phyloP scores from a whole-genome alignment of 1,140 invertebrate genomes.

The Reticulitermes speratus region DNA sequence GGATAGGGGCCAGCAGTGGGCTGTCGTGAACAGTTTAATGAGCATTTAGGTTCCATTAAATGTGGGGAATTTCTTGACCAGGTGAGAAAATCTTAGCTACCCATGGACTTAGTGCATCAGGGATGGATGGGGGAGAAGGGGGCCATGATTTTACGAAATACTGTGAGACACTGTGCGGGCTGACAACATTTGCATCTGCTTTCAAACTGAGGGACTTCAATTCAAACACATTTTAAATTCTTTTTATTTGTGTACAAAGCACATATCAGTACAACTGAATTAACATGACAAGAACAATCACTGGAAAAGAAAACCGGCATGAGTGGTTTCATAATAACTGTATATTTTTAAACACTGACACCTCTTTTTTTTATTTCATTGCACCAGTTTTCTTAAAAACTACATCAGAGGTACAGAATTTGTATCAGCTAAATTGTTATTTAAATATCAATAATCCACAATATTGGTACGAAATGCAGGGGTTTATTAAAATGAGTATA shows the following conservation, averaged over 20 bases:
- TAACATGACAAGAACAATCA: neutral
- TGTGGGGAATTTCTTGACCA: too few relatives aligned
- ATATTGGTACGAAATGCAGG: slow-evolving; percentile 15
- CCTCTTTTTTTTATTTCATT: neutral
- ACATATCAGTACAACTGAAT: slow-evolving; percentile 21
- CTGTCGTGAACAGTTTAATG: too few relatives aligned
- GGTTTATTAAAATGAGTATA: slow-evolving; percentile 8
- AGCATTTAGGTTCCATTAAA: too few relatives aligned
- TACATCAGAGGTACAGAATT: neutral
- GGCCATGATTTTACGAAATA: too few relatives aligned
- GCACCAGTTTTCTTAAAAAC: slow-evolving; percentile 8
- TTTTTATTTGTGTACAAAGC: slow-evolving; percentile 28
- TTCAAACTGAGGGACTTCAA: neutral
- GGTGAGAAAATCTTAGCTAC: too few relatives aligned
- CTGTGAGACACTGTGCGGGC: too few relatives aligned
- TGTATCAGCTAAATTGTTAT: too few relatives aligned
- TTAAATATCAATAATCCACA: neutral
- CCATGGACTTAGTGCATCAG: too few relatives aligned
- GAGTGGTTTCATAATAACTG: neutral
- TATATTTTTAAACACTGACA: neutral
- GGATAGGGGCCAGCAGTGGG: too few relatives aligned
- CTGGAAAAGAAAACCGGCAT: neutral
- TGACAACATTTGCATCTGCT: neutral
- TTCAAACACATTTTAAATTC: slow-evolving; percentile 17
- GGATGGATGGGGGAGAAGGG: too few relatives aligned